Conservation (phyloP, 2,888 invertebrate genomes). For the Sphaerophoria taeniata region DNA sequence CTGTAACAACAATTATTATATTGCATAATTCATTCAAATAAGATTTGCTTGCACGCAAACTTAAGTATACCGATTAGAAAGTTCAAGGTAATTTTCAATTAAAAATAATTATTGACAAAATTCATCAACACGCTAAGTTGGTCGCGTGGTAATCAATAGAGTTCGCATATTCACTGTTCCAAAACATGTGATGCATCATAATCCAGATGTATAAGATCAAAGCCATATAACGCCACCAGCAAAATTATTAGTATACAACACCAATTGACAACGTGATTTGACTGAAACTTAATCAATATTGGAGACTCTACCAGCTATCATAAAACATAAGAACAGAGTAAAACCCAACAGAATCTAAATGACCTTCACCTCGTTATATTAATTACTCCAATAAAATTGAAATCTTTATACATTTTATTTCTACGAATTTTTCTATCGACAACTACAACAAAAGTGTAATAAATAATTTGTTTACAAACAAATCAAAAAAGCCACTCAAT, state of each 20-base stretch:
- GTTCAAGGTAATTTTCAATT: neutral
- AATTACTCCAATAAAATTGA: neutral
- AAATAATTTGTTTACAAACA: neutral
- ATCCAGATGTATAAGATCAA: neutral
- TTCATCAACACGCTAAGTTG: neutral
- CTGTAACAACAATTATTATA: neutral
- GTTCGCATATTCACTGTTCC: constrained; percentile 30
- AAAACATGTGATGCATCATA: neutral
- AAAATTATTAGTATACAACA: neutral
- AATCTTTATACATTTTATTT: neutral
- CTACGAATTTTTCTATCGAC: neutral
- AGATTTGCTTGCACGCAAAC: neutral
- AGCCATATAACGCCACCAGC: neutral
- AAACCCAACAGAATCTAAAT: neutral
- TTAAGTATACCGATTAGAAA: neutral
- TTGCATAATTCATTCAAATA: neutral
- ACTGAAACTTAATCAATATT: neutral
- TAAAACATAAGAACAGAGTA: neutral
- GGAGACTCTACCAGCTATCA: constrained; percentile 44
- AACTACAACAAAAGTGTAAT: neutral
- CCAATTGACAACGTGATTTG: neutral
- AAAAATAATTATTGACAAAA: constrained; percentile 11
- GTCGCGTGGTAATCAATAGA: neutral
- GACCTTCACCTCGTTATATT: neutral
- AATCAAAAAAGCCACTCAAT: constrained; percentile 16